phyloP scores from a whole-genome alignment of 2,113 vertebrate species.

The Gymnogyps californianus region DNA sequence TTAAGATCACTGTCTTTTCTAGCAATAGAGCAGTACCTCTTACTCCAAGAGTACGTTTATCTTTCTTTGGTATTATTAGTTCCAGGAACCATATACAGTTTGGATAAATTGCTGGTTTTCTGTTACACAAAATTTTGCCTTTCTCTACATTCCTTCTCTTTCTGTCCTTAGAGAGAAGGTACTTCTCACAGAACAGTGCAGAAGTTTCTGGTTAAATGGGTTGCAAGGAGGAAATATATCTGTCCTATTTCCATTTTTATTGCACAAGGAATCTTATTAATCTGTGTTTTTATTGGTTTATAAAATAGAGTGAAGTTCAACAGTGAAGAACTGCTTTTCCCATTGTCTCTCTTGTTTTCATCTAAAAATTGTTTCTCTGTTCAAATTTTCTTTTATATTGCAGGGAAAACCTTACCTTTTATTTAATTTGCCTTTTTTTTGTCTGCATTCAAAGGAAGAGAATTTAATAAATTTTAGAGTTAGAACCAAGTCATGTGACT shows the following conservation, averaged over 20 bases:
- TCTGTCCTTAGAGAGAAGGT: background rate
- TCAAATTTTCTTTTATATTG: background rate
- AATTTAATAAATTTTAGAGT: background rate
- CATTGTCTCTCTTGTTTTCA: background rate
- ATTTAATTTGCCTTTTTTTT: background rate
- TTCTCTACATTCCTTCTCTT: background rate
- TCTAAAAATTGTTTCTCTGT: background rate
- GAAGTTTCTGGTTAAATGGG: background rate
- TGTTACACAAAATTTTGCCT: background rate
- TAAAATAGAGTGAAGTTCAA: background rate
- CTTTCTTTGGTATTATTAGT: background rate
- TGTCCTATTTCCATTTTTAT: slow-evolving; percentile 32
- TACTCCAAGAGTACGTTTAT: background rate
- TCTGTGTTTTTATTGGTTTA: slow-evolving; percentile 13
- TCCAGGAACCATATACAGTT: background rate
- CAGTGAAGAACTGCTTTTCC: background rate
- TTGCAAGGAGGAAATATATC: background rate
- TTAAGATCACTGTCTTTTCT: background rate
- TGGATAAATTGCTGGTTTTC: background rate
- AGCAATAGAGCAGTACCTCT: background rate
- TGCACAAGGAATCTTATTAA: slow-evolving; percentile 20
- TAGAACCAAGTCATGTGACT: background rate
- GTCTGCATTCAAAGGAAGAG: background rate
- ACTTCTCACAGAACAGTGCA: background rate
- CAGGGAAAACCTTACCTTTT: background rate